Conservation (phyloP, 2,113 vertebrate genomes). For the Paracanthobrama guichenoti region DNA sequence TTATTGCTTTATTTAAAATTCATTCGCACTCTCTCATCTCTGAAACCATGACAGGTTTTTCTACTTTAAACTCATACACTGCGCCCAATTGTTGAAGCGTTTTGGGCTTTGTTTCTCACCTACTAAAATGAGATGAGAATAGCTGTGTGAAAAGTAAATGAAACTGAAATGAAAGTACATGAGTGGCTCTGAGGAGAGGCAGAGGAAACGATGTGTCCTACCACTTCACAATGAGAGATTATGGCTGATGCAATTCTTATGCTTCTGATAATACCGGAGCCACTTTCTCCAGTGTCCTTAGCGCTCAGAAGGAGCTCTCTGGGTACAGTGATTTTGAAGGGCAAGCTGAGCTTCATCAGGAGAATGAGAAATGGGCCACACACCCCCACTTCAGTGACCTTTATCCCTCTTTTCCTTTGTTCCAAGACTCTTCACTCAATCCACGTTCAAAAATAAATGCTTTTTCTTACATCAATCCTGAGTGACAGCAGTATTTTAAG, state of each 20-base stretch:
- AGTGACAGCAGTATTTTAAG: constrained; percentile 17
- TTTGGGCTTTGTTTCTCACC: constrained; percentile 27
- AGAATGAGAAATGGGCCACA: constrained; percentile 1
- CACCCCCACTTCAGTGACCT: constrained; percentile 4
- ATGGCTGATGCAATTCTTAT: constrained; percentile 30
- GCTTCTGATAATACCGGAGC: background rate
- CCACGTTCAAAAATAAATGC: background rate
- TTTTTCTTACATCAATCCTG: constrained; percentile 7
- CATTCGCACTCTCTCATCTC: background rate
- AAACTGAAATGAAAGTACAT: constrained; percentile 28
- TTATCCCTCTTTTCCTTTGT: background rate
- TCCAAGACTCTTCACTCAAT: background rate
- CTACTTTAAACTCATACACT: background rate
- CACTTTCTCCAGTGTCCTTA: constrained; percentile 11
- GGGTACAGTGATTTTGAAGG: constrained; percentile 18
- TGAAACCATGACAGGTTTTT: background rate
- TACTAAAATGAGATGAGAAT: constrained; percentile 20
- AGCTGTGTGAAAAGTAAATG: constrained; percentile 22
- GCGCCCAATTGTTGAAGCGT: constrained; percentile 5
- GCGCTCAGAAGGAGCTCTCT: background rate
- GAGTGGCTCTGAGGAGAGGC: background rate
- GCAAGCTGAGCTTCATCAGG: constrained; percentile 6
- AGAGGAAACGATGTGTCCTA: constrained; percentile 19
- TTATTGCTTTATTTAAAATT: background rate
- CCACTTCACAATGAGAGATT: constrained; percentile 29